Conservation (phyloP, 1,140 invertebrate species). For the Zaprionus africanus region DNA sequence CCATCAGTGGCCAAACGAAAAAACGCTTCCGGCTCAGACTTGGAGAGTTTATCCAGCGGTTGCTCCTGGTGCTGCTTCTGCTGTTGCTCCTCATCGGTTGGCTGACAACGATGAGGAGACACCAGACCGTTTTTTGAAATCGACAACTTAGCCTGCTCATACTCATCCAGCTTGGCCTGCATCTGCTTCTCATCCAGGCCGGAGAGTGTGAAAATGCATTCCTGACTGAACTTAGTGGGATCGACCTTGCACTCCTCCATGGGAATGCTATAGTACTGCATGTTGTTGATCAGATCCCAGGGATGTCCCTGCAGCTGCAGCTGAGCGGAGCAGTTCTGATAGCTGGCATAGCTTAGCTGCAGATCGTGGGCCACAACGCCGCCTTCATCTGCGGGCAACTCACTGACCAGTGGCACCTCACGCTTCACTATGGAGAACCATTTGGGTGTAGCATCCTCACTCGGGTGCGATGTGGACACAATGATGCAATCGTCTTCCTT, state of each 20-base stretch:
- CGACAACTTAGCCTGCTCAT: conserved; percentile 46
- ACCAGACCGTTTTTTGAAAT: conserved; percentile 83
- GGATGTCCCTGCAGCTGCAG: conserved; percentile 86
- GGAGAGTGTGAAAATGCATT: conserved; percentile 86
- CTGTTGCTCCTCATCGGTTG: conserved; percentile 71
- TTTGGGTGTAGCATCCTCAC: conserved; percentile 79
- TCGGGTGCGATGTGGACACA: conserved; percentile 61
- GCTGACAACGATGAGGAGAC: conserved; percentile 80
- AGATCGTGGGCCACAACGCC: conserved; percentile 56
- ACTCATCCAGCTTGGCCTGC: conserved; percentile 84
- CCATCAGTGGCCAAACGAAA: conserved; percentile 79
- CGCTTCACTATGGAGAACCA: conserved; percentile 86
- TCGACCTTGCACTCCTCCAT: conserved; percentile 86
- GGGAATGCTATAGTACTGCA: conserved; percentile 86
- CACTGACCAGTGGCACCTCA: conserved; percentile 76
- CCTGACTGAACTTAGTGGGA: conserved; percentile 73
- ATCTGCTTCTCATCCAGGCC: conserved; percentile 86
- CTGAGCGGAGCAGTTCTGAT: conserved; percentile 84
- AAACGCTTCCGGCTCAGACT: conserved; percentile 65
- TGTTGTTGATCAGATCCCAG: conserved; percentile 87
- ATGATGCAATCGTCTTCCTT: conserved; percentile 81
- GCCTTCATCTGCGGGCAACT: conserved; percentile 64
- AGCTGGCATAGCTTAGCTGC: conserved; percentile 66
- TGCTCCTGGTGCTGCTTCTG: conserved; percentile 18
- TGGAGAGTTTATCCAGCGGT: conserved; percentile 38